Evolutionary conservation across 2,888 invertebrate species (phyloP).

Genomic region (Graphium colonna): DNA sequence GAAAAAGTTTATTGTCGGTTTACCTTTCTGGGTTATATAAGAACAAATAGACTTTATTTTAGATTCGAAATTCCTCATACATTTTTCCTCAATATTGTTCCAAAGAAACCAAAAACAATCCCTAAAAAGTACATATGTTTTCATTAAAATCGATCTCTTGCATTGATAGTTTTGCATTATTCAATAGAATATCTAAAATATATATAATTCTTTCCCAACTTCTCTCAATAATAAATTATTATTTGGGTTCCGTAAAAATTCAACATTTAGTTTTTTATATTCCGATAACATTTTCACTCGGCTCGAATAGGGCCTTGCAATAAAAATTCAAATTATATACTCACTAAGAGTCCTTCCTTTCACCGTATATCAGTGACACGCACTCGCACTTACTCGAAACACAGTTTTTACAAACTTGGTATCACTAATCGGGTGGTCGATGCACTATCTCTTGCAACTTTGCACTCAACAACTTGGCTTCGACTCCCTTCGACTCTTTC

Average conservation of each 20-base stretch:
- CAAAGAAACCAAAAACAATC: no score
- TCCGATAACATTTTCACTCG: neutral
- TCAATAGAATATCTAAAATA: constrained; percentile 1
- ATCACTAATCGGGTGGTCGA: constrained; percentile 59
- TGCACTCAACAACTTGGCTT: constrained; percentile 36
- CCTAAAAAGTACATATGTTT: no score
- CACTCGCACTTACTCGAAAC: constrained; percentile 10
- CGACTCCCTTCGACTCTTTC: constrained; percentile 26
- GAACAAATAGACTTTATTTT: neutral
- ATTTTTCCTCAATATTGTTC: no score
- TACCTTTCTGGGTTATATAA: neutral
- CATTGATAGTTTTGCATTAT: constrained; percentile 2
- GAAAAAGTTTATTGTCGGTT: neutral
- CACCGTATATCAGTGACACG: neutral
- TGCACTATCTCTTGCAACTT: constrained; percentile 55
- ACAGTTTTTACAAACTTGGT: neutral
- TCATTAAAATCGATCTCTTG: neutral
- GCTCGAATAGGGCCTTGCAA: neutral
- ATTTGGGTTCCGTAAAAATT: neutral
- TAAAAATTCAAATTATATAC: neutral
- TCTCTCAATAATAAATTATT: neutral
- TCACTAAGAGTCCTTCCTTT: constrained; percentile 14
- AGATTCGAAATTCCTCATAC: neutral
- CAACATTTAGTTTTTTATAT: neutral
- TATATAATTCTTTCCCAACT: no score